Conservation (phyloP, 2,888 invertebrate genomes). For the Hoplodrina ambigua region DNA sequence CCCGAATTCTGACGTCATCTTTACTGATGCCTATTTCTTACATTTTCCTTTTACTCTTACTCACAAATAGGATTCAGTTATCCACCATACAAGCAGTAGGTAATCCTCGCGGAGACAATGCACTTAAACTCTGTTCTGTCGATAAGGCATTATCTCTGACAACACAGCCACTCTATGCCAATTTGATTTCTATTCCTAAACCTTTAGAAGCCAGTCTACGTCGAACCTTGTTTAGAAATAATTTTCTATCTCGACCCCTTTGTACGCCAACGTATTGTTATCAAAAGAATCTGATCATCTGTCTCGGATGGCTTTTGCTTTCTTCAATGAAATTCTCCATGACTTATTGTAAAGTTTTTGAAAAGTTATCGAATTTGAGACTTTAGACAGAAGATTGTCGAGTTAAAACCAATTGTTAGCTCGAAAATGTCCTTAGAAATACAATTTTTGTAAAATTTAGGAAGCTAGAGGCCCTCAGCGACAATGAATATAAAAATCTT, state of each 20-base stretch:
- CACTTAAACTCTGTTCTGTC: constrained; percentile 59
- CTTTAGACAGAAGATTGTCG: constrained; percentile 23
- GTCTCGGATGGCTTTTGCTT: constrained; percentile 64
- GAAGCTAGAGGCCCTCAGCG: background rate
- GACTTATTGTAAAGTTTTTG: constrained; percentile 52
- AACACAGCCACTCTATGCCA: constrained; percentile 54
- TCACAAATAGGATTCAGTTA: constrained; percentile 40
- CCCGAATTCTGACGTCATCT: constrained; percentile 26
- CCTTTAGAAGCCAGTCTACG: constrained; percentile 61
- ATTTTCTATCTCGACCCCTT: constrained; percentile 67
- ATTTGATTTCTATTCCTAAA: constrained; percentile 64
- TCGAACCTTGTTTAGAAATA: constrained; percentile 58
- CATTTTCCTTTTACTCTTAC: constrained; percentile 36
- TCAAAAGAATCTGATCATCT: constrained; percentile 75
- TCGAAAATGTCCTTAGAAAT: constrained; percentile 22
- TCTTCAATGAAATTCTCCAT: constrained; percentile 51
- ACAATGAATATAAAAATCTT: no score
- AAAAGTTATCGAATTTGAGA: constrained; percentile 40
- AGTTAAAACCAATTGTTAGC: constrained; percentile 28
- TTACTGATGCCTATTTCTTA: constrained; percentile 31
- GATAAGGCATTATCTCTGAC: constrained; percentile 63
- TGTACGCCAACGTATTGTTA: constrained; percentile 68
- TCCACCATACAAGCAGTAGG: constrained; percentile 35
- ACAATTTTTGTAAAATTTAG: constrained; percentile 1
- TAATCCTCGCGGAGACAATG: constrained; percentile 56